Evolutionary conservation across 1,140 invertebrate species (phyloP).

Genomic region (Melitaea cinxia): DNA sequence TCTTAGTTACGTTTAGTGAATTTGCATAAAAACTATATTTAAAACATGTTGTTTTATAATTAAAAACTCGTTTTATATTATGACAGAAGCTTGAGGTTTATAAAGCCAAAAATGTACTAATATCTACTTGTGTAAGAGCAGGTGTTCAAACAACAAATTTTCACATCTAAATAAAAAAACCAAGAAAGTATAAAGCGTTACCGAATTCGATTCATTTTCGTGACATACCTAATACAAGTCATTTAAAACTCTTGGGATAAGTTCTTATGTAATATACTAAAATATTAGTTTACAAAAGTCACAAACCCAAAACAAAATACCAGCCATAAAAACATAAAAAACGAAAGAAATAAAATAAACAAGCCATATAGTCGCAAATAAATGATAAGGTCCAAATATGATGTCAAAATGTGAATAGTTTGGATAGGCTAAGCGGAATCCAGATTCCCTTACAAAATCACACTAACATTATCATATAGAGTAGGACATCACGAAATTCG

Average conservation of each 20-base stretch:
- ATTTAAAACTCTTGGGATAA: too few relatives aligned
- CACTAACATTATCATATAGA: slow-evolving; percentile 38
- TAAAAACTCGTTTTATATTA: not conserved
- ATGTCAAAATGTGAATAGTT: slow-evolving; percentile 12
- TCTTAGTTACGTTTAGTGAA: slow-evolving; percentile 2
- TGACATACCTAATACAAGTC: too few relatives aligned
- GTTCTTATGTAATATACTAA: too few relatives aligned
- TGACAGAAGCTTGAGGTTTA: not conserved
- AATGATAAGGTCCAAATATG: slow-evolving; percentile 5
- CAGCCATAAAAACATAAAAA: not conserved
- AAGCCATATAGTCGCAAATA: not conserved
- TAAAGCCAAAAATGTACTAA: too few relatives aligned
- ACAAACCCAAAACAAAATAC: too few relatives aligned
- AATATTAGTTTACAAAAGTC: too few relatives aligned
- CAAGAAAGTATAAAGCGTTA: too few relatives aligned
- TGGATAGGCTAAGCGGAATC: slow-evolving; percentile 25
- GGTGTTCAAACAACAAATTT: too few relatives aligned
- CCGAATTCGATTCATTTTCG: too few relatives aligned
- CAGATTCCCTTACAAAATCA: slow-evolving; percentile 12
- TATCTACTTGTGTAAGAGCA: too few relatives aligned
- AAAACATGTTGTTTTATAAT: not conserved
- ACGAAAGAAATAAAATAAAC: not conserved
- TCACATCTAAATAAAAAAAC: too few relatives aligned
- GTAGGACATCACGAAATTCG: slow-evolving; percentile 27
- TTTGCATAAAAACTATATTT: slow-evolving; percentile 3